phyloP scores from a whole-genome alignment of 2,888 invertebrate genomes.

The Acleris sparsana region DNA sequence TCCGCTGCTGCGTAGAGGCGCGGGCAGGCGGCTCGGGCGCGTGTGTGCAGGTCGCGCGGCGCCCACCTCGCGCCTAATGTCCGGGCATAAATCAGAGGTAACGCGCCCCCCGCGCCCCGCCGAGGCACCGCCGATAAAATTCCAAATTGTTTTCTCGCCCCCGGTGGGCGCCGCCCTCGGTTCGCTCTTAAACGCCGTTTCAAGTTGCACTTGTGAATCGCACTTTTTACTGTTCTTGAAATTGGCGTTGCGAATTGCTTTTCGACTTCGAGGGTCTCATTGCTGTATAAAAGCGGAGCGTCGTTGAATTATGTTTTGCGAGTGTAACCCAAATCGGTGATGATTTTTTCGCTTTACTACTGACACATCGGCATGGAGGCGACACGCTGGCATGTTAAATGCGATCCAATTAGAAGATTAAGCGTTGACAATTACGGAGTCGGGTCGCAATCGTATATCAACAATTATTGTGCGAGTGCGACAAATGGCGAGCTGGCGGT shows the following conservation, averaged over 20 bases:
- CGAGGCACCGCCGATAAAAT: constrained; percentile 76
- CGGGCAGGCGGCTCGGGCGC: constrained; percentile 41
- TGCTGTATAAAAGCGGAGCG: constrained; percentile 37
- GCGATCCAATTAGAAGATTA: constrained; percentile 83
- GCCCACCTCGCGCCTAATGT: constrained; percentile 71
- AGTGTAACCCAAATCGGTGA: constrained; percentile 50
- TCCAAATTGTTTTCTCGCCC: constrained; percentile 83
- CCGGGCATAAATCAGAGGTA: constrained; percentile 78
- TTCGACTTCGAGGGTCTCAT: constrained; percentile 66
- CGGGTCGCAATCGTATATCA: constrained; percentile 83
- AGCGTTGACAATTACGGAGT: constrained; percentile 82
- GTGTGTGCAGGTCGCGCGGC: constrained; percentile 72
- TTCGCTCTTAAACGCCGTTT: constrained; percentile 83
- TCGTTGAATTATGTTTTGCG: constrained; percentile 50
- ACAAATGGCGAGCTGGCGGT: constrained; percentile 72
- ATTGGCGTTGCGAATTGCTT: constrained; percentile 79
- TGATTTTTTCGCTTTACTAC: constrained; percentile 65
- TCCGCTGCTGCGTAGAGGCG: too few relatives aligned
- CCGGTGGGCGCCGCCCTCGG: constrained; percentile 80
- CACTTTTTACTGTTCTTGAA: constrained; percentile 82
- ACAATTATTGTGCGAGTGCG: constrained; percentile 82
- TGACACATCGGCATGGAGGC: constrained; percentile 58
- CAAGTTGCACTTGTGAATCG: constrained; percentile 83
- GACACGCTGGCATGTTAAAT: constrained; percentile 81
- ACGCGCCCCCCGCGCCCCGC: constrained; percentile 55